phyloP scores from a whole-genome alignment of 2,888 invertebrate genomes.

The Agriopis marginaria region DNA sequence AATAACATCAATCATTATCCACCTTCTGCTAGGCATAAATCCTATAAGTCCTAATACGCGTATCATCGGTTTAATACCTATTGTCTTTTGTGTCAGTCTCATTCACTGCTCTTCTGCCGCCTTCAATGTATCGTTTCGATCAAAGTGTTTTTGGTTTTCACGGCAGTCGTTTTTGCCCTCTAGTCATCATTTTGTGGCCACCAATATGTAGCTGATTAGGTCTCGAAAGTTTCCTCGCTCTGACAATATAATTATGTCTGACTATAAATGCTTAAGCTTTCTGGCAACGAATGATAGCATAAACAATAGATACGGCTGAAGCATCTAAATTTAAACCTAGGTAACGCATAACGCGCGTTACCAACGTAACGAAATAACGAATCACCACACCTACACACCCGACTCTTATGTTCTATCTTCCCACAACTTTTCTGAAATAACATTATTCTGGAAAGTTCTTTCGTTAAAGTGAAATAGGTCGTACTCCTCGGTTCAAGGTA shows the following conservation, averaged over 20 bases:
- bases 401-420: conserved; percentile 35
- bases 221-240: neutral
- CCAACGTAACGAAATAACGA: conserved; percentile 29
- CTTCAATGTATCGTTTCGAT: no score
- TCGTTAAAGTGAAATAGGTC: conserved; percentile 75
- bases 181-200: no score
- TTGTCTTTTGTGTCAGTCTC: no score
- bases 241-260: neutral
- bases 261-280: conserved; percentile 1
- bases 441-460: conserved; percentile 63
- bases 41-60: no score
- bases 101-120: no score
- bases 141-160: no score
- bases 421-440: conserved; percentile 39
- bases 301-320: conserved; percentile 18
- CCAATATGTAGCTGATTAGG: no score
- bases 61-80: no score
- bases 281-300: conserved; percentile 17
- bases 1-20: no score
- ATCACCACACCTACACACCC: conserved; percentile 28
- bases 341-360: conserved; percentile 26
- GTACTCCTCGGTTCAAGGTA: conserved; percentile 80
- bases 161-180: no score
- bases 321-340: conserved; percentile 22
- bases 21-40: no score